A percentile compares a stretch with the other conserved stretches of the same genome.
phyloP scores from a whole-genome alignment of 30 jellyfish, hydroid and myxozoan species.

The Chrysaora quinquecirrha region DNA sequence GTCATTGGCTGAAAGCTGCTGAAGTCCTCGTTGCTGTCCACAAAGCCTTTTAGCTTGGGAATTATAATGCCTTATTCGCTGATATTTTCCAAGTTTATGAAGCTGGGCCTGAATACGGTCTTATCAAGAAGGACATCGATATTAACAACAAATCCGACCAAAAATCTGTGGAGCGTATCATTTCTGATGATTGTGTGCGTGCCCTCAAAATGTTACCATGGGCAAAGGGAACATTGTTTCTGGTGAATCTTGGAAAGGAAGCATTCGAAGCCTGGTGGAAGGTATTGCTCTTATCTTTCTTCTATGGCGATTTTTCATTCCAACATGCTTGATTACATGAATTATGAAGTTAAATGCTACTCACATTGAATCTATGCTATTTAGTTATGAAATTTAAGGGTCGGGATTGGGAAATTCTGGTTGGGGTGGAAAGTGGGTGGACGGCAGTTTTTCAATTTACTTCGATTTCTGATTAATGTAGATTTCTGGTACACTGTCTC shows the following conservation, averaged over 20 bases:
- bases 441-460: too few species aligned
- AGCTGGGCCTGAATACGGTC: conserved; percentile 26
- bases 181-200: conserved; percentile 6
- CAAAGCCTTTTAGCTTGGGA: neutral
- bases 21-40: conserved; percentile 6
- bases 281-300: too few species aligned
- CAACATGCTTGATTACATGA: too few species aligned
- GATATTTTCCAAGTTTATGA: conserved; percentile 3
- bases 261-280: too few species aligned
- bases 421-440: too few species aligned
- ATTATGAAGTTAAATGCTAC: too few species aligned
- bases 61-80: conserved; percentile 1
- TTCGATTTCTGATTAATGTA: too few species aligned
- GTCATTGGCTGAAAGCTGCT: conserved; percentile 29
- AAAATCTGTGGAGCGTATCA: conserved; percentile 25
- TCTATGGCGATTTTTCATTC: too few species aligned
- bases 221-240: conserved; percentile 12
- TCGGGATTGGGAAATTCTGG: conserved; percentile 9
- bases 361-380: too few species aligned
- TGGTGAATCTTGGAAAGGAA: too few species aligned
- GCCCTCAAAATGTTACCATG: neutral
- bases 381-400: too few species aligned
- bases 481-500: too few species aligned
- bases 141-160: conserved; percentile 19
- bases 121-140: conserved; percentile 26